phyloP scores from a whole-genome alignment of 2,797 vertebrate genomes.

The Rhynchonycteris naso region DNA sequence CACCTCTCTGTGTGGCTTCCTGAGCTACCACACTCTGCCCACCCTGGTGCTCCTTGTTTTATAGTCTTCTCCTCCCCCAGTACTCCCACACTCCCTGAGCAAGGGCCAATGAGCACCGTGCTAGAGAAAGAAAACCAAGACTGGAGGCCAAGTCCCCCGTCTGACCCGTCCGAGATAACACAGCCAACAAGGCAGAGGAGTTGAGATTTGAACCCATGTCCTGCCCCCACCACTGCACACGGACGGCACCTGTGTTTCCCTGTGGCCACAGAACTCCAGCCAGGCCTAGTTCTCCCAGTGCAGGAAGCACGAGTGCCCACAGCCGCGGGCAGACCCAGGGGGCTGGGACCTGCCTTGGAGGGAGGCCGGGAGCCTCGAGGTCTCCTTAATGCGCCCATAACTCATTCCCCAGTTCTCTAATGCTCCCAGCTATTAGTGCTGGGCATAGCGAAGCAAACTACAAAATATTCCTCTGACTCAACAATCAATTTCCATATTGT shows the following conservation, averaged over 20 bases:
- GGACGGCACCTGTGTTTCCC: not conserved
- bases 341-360: constrained; percentile 56
- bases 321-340: not conserved
- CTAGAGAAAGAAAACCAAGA: not conserved
- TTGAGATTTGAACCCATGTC: not conserved
- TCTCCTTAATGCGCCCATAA: constrained; percentile 75
- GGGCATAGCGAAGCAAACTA: constrained; percentile 80
- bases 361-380: constrained; percentile 53
- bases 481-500: constrained; percentile 83
- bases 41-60: not conserved
- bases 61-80: not conserved
- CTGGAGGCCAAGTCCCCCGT: not conserved
- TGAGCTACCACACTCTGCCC: too few species aligned
- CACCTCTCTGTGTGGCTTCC: not conserved
- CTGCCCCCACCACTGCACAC: too few species aligned
- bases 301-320: not conserved
- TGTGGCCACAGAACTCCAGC: not conserved
- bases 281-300: not conserved
- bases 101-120: not conserved
- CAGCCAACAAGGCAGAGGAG: not conserved
- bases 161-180: not conserved
- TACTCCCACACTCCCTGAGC: not conserved
- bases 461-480: constrained; percentile 80
- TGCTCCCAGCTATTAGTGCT: constrained; percentile 71
- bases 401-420: constrained; percentile 77